These are phyloP conservation scores for Zaprionus inermis DNA, from an alignment of 1,140 invertebrate species.

Conservation along the genomic window DNA sequence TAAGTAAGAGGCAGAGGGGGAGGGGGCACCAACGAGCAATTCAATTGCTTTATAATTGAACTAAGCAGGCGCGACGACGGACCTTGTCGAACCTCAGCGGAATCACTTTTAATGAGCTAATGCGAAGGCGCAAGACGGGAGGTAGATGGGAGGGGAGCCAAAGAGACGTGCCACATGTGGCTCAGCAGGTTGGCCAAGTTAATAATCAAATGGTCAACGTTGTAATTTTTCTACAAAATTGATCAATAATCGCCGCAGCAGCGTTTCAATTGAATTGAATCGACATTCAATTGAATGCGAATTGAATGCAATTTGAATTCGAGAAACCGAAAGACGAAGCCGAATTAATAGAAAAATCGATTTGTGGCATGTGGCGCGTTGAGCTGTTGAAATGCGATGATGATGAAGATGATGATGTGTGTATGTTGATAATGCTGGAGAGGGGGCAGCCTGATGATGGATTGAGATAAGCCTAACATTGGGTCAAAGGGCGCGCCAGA, in stretches of 20 bases:
- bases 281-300: slow-evolving; percentile 56
- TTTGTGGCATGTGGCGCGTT: slow-evolving; percentile 48
- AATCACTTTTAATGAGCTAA: slow-evolving; percentile 64
- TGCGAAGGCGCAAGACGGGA: no score
- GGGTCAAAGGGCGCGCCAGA: slow-evolving; percentile 22
- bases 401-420: slow-evolving; percentile 46
- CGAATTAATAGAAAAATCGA: slow-evolving; percentile 61
- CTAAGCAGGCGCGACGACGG: slow-evolving; percentile 67
- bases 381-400: slow-evolving; percentile 58
- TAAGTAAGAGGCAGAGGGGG: slow-evolving; percentile 6
- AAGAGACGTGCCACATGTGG: slow-evolving; percentile 47
- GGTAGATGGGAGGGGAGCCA: neutral
- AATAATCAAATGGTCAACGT: slow-evolving; percentile 79
- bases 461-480: slow-evolving; percentile 36
- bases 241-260: slow-evolving; percentile 56
- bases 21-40: slow-evolving; percentile 57
- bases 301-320: slow-evolving; percentile 66
- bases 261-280: slow-evolving; percentile 65
- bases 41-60: slow-evolving; percentile 82
- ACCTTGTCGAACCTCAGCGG: slow-evolving; percentile 20
- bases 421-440: slow-evolving; percentile 8
- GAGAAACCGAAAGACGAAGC: slow-evolving; percentile 70
- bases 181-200: slow-evolving; percentile 76
- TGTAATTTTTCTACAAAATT: slow-evolving; percentile 72
- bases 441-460: slow-evolving; percentile 54